phyloP scores from a whole-genome alignment of 2,888 invertebrate species.

The Didymodactylos carnosus region DNA sequence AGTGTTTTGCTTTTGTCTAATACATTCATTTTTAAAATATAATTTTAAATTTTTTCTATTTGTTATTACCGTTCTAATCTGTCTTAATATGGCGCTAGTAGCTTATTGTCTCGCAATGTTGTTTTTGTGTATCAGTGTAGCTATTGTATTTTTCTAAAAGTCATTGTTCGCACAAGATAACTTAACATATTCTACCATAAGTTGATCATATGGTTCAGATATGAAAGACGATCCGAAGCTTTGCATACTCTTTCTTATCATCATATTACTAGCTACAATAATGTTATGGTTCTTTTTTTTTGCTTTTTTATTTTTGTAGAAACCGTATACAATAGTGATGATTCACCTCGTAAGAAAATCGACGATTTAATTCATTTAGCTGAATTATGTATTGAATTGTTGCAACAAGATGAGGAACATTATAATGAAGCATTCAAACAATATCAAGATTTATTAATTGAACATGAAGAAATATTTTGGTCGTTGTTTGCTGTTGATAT shows the following conservation, averaged over 20 bases:
- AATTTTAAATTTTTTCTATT: not conserved
- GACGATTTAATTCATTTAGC: conserved; percentile 90
- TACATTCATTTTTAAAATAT: not conserved
- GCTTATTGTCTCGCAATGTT: not conserved
- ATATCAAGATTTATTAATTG: conserved; percentile 96
- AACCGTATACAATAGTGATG: conserved; percentile 20
- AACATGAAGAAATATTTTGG: conserved; percentile 99
- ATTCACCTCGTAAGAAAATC: conserved; percentile 38
- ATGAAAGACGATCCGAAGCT: not conserved
- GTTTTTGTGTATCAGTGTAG: not conserved
- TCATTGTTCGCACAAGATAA: too few species aligned
- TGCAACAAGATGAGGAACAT: conserved; percentile 98
- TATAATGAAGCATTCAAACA: conserved; percentile 99
- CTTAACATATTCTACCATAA: not conserved
- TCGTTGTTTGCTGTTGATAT: conserved; percentile 95
- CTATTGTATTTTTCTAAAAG: too few species aligned
- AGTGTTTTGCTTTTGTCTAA: too few species aligned
- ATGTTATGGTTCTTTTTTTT: too few species aligned
- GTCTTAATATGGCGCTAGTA: too few species aligned
- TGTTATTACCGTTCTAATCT: not conserved
- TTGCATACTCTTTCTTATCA: not conserved
- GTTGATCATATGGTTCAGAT: not conserved
- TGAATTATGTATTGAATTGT: conserved; percentile 85
- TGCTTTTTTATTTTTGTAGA: conserved; percentile 2
- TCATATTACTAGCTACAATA: too few species aligned